Percentiles rank a stretch among this genome's conserved stretches.
Conservation (phyloP, 2,797 vertebrate species). For the Hipposideros larvatus region DNA sequence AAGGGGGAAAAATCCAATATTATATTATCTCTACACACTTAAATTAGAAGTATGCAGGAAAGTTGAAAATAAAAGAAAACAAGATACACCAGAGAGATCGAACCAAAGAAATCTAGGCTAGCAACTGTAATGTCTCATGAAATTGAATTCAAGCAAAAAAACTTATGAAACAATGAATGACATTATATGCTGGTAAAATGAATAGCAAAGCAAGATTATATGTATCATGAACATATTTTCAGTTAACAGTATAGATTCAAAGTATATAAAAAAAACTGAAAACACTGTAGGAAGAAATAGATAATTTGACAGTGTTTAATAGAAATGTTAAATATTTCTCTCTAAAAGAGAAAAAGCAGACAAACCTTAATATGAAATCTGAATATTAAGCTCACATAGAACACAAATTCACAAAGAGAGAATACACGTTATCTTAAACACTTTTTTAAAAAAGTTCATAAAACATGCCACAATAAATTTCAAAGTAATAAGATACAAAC, state of each 20-base stretch:
- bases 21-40: neutral
- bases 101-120: neutral
- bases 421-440: neutral
- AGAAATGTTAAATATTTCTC: neutral
- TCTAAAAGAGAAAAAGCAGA: neutral
- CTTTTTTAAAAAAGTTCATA: neutral
- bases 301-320: neutral
- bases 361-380: neutral
- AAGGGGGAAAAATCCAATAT: neutral
- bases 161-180: neutral
- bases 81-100: neutral
- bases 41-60: neutral
- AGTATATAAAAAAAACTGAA: neutral
- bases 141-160: slow-evolving; percentile 27
- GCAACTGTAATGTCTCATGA: neutral
- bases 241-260: neutral
- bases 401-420: neutral
- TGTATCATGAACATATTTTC: neutral
- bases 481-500: neutral
- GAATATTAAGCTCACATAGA: neutral
- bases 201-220: neutral
- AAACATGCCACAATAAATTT: neutral
- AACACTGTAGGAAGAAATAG: neutral
- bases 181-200: neutral
- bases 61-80: neutral